Evolutionary conservation across 2,888 invertebrate genomes (phyloP).

Genomic region (Limulus polyphemus): DNA sequence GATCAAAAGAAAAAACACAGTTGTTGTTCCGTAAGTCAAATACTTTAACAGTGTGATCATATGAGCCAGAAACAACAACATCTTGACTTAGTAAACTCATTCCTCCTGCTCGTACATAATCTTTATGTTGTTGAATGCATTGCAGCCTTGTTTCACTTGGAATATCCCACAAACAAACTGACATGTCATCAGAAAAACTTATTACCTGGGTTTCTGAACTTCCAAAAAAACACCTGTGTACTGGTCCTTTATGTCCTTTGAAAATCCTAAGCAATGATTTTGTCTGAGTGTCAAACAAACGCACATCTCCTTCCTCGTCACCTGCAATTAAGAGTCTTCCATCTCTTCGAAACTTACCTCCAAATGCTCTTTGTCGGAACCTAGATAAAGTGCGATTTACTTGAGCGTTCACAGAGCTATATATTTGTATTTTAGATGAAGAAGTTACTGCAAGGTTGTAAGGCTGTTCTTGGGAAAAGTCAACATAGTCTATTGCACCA

Average conservation of each 20-base stretch:
- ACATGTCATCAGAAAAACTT: slow-evolving; percentile 84
- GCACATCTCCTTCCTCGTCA: slow-evolving; percentile 72
- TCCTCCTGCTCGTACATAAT: slow-evolving; percentile 13
- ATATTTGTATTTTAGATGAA: slow-evolving; percentile 64
- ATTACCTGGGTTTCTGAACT: slow-evolving; percentile 61
- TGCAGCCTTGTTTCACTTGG: slow-evolving; percentile 35
- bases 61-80: slow-evolving; percentile 42
- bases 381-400: slow-evolving; percentile 67
- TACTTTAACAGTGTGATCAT: slow-evolving; percentile 74
- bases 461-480: slow-evolving; percentile 62
- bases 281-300: slow-evolving; percentile 73
- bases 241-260: slow-evolving; percentile 62
- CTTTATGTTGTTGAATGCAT: slow-evolving; percentile 21
- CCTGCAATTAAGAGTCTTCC: slow-evolving; percentile 72
- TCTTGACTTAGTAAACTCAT: slow-evolving; percentile 1
- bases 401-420: slow-evolving; percentile 70
- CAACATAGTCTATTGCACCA: slow-evolving; percentile 17
- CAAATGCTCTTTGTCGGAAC: slow-evolving; percentile 62
- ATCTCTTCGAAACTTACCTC: slow-evolving; percentile 68
- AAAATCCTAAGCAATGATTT: slow-evolving; percentile 71
- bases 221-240: slow-evolving; percentile 70
- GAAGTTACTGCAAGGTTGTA: slow-evolving; percentile 85
- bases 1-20: slow-evolving; percentile 47
- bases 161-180: slow-evolving; percentile 79
- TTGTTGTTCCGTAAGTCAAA: slow-evolving; percentile 66